Evolutionary conservation across 2,888 invertebrate species (phyloP).

Genomic region (Pollenia angustigena): DNA sequence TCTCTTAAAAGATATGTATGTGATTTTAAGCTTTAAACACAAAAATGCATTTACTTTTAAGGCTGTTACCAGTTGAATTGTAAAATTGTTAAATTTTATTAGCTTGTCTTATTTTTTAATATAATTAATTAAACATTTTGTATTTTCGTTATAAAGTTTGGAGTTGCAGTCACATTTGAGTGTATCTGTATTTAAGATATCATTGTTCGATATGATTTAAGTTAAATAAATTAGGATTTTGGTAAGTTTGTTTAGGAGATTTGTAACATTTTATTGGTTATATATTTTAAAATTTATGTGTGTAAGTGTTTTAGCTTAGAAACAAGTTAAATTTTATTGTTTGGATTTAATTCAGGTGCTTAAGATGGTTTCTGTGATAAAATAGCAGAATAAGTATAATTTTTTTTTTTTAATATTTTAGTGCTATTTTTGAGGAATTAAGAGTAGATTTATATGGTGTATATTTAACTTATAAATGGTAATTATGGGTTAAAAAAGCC

Average conservation of each 20-base stretch:
- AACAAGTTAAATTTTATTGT: too few species aligned
- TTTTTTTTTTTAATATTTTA: too few species aligned
- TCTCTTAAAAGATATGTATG: too few species aligned
- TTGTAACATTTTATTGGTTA: conserved; percentile 24
- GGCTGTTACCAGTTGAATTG: conserved; percentile 55
- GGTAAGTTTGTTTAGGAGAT: conserved; percentile 28
- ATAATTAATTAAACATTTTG: conserved; percentile 70
- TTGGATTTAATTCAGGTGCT: too few species aligned
- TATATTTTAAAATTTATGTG: background rate
- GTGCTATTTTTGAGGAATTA: too few species aligned
- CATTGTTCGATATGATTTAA: conserved; percentile 62
- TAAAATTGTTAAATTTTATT: conserved; percentile 70
- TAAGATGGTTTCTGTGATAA: too few species aligned
- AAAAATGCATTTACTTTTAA: conserved; percentile 19
- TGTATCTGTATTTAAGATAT: conserved; percentile 53
- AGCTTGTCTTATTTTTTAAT: conserved; percentile 66
- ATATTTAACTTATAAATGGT: too few species aligned
- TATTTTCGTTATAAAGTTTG: background rate
- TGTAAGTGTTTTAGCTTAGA: too few species aligned
- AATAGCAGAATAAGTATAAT: too few species aligned
- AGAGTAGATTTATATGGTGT: too few species aligned
- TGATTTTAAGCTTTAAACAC: too few species aligned
- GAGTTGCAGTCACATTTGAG: conserved; percentile 31
- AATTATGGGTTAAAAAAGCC: too few species aligned
- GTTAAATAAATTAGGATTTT: conserved; percentile 51